phyloP scores from a whole-genome alignment of 2,888 invertebrate species.

The Oscheius myriophilus region DNA sequence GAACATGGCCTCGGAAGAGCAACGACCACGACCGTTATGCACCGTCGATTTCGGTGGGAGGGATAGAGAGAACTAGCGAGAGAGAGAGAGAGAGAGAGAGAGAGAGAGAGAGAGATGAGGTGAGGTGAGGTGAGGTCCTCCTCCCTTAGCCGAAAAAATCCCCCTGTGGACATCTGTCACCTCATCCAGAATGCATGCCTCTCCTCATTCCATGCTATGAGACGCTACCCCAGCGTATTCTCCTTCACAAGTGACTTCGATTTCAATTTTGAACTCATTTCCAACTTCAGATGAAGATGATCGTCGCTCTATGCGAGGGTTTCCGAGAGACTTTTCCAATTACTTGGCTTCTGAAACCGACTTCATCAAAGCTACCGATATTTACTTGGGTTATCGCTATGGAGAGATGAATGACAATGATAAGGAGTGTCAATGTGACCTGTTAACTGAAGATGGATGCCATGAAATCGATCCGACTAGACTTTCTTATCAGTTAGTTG shows the following conservation, averaged over 20 bases:
- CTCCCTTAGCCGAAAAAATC: too few relatives aligned
- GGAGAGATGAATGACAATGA: slow-evolving; percentile 58
- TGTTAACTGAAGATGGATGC: slow-evolving; percentile 61
- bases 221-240: slow-evolving; percentile 17
- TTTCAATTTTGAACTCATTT: neutral
- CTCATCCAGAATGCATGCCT: slow-evolving; percentile 9
- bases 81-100: too few relatives aligned
- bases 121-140: too few relatives aligned
- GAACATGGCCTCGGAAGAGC: too few relatives aligned
- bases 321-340: slow-evolving; percentile 48
- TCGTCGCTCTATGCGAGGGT: slow-evolving; percentile 41
- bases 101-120: too few relatives aligned
- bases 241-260: slow-evolving; percentile 15
- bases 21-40: too few relatives aligned
- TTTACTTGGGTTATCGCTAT: slow-evolving; percentile 48
- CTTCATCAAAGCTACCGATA: slow-evolving; percentile 49
- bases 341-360: slow-evolving; percentile 57
- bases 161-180: too few relatives aligned
- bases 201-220: neutral
- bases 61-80: too few relatives aligned
- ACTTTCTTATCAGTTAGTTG: slow-evolving; percentile 52
- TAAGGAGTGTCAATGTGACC: slow-evolving; percentile 60
- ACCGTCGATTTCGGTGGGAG: too few relatives aligned
- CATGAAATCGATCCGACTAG: slow-evolving; percentile 60
- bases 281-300: slow-evolving; percentile 25